phyloP scores from a whole-genome alignment of 1,140 invertebrate species.

The Neodiprion pinetum region DNA sequence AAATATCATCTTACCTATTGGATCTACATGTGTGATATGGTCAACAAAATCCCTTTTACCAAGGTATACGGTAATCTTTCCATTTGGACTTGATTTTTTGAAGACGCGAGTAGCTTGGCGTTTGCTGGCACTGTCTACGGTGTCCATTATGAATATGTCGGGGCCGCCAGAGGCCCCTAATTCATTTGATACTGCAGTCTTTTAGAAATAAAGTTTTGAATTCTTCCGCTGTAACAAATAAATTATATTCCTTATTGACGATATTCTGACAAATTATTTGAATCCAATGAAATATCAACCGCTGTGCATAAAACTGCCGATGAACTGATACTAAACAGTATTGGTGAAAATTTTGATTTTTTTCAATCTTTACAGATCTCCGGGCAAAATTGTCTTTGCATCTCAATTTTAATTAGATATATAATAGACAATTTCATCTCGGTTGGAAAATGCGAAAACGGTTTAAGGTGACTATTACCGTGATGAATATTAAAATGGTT shows the following conservation, averaged over 20 bases:
- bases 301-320: not conserved
- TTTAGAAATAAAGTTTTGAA: conserved; percentile 38
- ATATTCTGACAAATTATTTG: no score
- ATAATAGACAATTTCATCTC: no score
- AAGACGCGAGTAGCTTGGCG: conserved; percentile 73
- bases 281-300: not conserved
- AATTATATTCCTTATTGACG: not conserved
- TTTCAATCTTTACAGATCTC: not conserved
- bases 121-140: conserved; percentile 46
- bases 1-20: conserved; percentile 80
- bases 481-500: no score
- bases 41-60: conserved; percentile 98
- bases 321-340: not conserved
- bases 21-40: conserved; percentile 94
- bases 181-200: conserved; percentile 42
- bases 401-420: no score
- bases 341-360: not conserved
- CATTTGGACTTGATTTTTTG: conserved; percentile 95
- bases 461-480: no score
- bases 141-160: conserved; percentile 48
- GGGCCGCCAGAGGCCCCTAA: conserved; percentile 29
- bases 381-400: not conserved
- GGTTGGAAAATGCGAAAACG: no score
- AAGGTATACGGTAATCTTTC: conserved; percentile 96
- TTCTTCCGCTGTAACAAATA: conserved; percentile 36